phyloP scores from a whole-genome alignment of 2,113 vertebrate genomes.

The Proterorhinus semilunaris region DNA sequence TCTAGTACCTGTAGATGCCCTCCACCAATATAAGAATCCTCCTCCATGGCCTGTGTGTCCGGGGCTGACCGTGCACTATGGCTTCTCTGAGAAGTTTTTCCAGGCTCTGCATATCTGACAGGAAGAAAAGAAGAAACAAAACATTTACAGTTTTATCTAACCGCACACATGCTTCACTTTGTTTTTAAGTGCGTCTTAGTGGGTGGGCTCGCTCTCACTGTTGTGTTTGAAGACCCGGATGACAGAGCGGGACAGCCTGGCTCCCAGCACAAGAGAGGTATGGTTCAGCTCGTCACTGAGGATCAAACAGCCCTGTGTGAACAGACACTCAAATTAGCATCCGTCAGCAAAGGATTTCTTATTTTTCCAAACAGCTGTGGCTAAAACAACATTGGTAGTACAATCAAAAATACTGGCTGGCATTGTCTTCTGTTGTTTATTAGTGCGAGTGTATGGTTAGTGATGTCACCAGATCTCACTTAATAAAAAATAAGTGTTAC shows the following conservation, averaged over 20 bases:
- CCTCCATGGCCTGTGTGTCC: conserved; percentile 94
- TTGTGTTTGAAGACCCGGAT: conserved; percentile 97
- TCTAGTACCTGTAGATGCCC: conserved; percentile 92
- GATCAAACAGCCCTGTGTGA: conserved; percentile 88
- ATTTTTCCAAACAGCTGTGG: no score
- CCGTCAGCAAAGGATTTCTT: background rate
- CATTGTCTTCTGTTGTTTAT: no score
- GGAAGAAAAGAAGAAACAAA: background rate
- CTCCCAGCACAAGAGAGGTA: conserved; percentile 89
- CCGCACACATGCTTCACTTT: no score
- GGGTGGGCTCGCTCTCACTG: conserved; percentile 80
- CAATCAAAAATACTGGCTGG: no score
- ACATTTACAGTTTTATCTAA: background rate
- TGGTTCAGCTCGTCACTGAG: conserved; percentile 96
- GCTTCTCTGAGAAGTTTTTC: conserved; percentile 94
- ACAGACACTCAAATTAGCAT: background rate
- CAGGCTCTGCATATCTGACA: conserved; percentile 92
- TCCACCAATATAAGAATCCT: conserved; percentile 96
- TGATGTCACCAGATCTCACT: no score
- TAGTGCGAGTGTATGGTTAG: no score
- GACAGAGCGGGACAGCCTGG: conserved; percentile 90
- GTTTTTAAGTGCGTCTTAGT: background rate
- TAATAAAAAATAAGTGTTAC: no score
- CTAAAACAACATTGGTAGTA: no score
- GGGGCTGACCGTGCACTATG: conserved; percentile 92